Evolutionary conservation across 2,888 invertebrate genomes (phyloP).

Genomic region (Harpalus rufipes): DNA sequence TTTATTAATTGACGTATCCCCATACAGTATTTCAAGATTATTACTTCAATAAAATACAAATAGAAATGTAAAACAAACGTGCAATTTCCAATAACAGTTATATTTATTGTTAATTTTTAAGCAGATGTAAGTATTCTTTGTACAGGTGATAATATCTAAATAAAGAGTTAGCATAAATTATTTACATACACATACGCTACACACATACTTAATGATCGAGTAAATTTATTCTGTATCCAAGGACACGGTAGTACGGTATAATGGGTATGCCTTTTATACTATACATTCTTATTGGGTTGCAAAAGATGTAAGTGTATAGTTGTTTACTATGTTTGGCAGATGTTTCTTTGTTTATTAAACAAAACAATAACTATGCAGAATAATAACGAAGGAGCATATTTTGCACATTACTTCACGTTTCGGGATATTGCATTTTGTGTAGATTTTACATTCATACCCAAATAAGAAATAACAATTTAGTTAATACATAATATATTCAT

Average conservation of each 20-base stretch:
- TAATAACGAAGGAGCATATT: not conserved
- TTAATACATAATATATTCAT: too few relatives aligned
- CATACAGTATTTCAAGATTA: too few relatives aligned
- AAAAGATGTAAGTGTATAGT: not conserved
- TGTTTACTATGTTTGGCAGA: constrained; percentile 5
- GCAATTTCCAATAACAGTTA: not conserved
- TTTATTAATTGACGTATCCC: too few relatives aligned
- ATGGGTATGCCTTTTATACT: not conserved
- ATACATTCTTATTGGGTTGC: not conserved
- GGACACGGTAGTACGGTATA: not conserved
- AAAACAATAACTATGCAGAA: not conserved
- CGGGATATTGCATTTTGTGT: not conserved
- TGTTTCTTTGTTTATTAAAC: constrained; percentile 1
- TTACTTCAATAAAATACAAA: not conserved
- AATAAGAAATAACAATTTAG: too few relatives aligned
- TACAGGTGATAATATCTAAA: not conserved
- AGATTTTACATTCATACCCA: not conserved
- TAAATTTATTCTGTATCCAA: not conserved
- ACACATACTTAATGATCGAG: not conserved
- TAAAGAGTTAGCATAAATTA: not conserved
- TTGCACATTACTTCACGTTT: not conserved
- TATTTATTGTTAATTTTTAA: not conserved
- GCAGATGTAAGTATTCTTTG: not conserved
- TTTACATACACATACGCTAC: not conserved
- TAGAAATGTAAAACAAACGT: not conserved